Evolutionary conservation across 1,140 invertebrate species (phyloP).

Genomic region (Saxidomus purpurata): DNA sequence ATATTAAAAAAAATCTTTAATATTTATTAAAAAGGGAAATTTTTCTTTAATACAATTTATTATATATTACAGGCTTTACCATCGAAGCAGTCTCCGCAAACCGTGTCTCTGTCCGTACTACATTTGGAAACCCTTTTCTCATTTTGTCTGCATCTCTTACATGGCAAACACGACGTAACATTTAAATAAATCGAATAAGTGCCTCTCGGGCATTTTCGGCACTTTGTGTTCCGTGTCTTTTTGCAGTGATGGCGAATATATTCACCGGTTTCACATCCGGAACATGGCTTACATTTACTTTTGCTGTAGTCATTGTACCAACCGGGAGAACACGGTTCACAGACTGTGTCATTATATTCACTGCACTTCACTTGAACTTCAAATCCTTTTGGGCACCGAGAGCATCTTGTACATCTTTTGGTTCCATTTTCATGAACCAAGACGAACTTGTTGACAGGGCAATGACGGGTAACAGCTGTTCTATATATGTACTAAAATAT

Average conservation of each 20-base stretch:
- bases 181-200: neutral
- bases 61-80: neutral
- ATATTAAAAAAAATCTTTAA: too few species aligned
- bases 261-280: neutral
- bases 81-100: neutral
- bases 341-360: neutral
- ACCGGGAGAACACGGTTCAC: slow-evolving; percentile 17
- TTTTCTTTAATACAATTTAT: too few species aligned
- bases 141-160: neutral
- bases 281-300: slow-evolving; percentile 1
- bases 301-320: neutral
- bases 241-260: neutral
- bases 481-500: neutral
- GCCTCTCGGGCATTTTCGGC: neutral
- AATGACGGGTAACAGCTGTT: neutral
- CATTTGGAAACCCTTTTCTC: slow-evolving; percentile 19
- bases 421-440: neutral
- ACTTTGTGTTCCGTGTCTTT: neutral
- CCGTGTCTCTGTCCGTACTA: neutral
- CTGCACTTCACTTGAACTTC: neutral
- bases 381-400: neutral
- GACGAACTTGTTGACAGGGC: neutral
- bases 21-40: too few species aligned
- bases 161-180: neutral
- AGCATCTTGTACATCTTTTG: neutral